Evolutionary conservation across 1,140 invertebrate species (phyloP), one percentile per base, ranked within the genome.

Genomic region (Bombus haemorrhoidalis): DNA sequence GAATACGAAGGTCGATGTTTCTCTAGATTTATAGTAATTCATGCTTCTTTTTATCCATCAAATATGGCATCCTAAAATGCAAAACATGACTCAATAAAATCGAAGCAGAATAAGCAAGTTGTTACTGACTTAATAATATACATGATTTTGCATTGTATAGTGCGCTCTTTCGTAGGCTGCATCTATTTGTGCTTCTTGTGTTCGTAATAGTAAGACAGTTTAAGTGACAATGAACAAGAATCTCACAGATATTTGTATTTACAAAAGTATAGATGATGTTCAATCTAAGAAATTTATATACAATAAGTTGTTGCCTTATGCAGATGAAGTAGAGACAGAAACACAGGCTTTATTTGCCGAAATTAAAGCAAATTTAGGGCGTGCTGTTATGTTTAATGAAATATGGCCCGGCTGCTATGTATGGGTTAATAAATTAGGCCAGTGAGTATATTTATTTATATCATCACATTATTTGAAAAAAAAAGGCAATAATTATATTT

Each of bases 301-400:
- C 77, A 97, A 97, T 91, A 96, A 96, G 92, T 93, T 97, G 66
- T 92, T 98, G 62, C 97, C 97, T 18, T 97, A 97, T 94, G 96
- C 95, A 9, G 95, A 96, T 34, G 92, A 96, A 88, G 91, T 98
- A 66, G 96, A 97, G 81, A 94, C 95, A 32, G 97, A 98, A 94
- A 96, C 97, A 2, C 92, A 93, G 66, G 91, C 89, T 83, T 95
- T 97, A 68, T 95, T 97, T 74, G 87, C 94, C 18, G 95, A 97
- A 80, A 97, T 97, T 64, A 97, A 97, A 94, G 96, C 94, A 76
- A 97, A 97, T 94, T 93, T 98, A 47, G 96, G 96, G 43, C 96
- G 96, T 90, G 95, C 96, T 75, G 95, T 97, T 62, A 95, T 97
- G 94, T 93, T 97, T 41, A 94, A 96, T 34, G 97, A 97, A 94